Base-by-base conservation (phyloP, 2,888 invertebrate species). In the Myathropa florea region DNA sequence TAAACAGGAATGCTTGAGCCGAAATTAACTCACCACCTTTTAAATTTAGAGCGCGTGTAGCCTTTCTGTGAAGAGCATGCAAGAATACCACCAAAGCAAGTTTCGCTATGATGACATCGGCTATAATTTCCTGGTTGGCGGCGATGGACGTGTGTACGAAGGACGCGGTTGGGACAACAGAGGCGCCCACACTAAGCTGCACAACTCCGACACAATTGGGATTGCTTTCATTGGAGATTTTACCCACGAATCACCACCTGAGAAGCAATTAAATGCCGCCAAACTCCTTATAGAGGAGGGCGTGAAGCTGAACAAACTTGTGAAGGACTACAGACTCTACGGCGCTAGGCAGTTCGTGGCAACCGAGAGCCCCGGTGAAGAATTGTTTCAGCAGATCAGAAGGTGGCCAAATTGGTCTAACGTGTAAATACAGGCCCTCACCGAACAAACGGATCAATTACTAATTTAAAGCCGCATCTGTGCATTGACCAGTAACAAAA, bases 41-140 rank as follows among this genome's bases (percentile, higher is more conserved):
- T 4, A 1, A 4, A 7, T 18, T n/a, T 46, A 95, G 94, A 94
- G 93, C 4, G 91, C 93, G 63, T 95, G 95, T 88, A 93, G 94
- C 4, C 92, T 94, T 26, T 93, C 93, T 7, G 94, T 89, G 0
- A 89, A 89, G 0, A 83, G 88, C 3, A 90, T 91, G 24, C 96
- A 96, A 91, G 93, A 92, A 60, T 95, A 94, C 89, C 96, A 97
- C 91, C 95, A 96, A 77, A 95, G 95, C 82, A 93, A 93, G 23
- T 90, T 90, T n/a, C 89, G 92, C 0, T 96, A 95, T 95, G 93
- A 91, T 64, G 96, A 97, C 90, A 95, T 96, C 30, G 95, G 93
- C 0, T 97, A 96, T 91, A 97, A 96, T 91, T 97, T 96, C 89
- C 91, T 97, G 10, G 94, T 97, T 0, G 97, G 96, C 0, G 96